phyloP scores from a whole-genome alignment of 2,888 invertebrate genomes.

The Luperina nickerlii region DNA sequence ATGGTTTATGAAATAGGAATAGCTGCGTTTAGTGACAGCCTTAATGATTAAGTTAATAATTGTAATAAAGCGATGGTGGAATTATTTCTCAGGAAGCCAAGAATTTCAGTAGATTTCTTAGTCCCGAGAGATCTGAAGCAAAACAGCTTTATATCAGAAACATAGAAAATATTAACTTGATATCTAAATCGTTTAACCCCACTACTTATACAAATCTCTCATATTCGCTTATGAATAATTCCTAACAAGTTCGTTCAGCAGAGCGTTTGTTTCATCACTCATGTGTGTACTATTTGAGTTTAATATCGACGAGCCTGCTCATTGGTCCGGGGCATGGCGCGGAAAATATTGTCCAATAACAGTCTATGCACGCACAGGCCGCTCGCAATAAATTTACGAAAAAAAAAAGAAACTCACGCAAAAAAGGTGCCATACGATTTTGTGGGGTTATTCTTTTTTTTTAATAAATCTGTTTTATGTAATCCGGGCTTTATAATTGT shows the following conservation, averaged over 20 bases:
- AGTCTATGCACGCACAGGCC: conserved; percentile 59
- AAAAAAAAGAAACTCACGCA: conserved; percentile 42
- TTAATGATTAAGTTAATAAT: conserved; percentile 38
- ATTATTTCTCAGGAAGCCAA: neutral
- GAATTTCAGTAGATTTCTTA: neutral
- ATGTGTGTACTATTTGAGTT: conserved; percentile 56
- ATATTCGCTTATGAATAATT: conserved; percentile 59
- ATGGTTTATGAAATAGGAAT: conserved; percentile 52
- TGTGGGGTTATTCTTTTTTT: conserved; percentile 42
- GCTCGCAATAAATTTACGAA: conserved; percentile 60
- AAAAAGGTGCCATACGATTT: conserved; percentile 49
- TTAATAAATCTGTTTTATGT: conserved; percentile 59
- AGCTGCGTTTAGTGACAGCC: conserved; percentile 40
- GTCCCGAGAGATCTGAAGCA: neutral
- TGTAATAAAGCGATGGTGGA: conserved; percentile 1
- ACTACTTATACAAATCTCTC: conserved; percentile 12
- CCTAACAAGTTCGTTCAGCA: conserved; percentile 38
- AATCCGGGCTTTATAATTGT: conserved; percentile 50
- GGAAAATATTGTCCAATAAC: conserved; percentile 66
- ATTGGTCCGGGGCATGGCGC: conserved; percentile 54
- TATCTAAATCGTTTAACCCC: conserved; percentile 26
- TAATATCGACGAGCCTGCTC: conserved; percentile 63
- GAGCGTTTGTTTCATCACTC: conserved; percentile 57
- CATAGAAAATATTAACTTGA: neutral
- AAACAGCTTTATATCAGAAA: conserved; percentile 10